Conservation (phyloP, 1,140 invertebrate species). For the Gonioctena quinquepunctata region DNA sequence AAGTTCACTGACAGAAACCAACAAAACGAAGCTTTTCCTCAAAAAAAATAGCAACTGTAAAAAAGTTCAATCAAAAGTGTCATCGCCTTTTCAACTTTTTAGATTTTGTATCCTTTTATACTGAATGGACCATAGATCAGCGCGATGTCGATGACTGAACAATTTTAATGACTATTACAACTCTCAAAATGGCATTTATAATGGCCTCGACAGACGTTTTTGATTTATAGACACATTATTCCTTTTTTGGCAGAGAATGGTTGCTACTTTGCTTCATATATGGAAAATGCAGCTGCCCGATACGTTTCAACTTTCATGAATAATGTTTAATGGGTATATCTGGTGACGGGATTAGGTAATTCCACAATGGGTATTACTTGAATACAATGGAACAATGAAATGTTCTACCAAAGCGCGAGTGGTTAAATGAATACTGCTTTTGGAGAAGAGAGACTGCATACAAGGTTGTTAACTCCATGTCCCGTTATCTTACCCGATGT, state of each 20-base stretch:
- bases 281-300: neutral
- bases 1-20: too few species aligned
- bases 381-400: neutral
- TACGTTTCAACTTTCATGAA: neutral
- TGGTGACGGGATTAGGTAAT: neutral
- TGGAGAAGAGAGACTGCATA: too few species aligned
- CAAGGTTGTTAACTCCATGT: too few species aligned
- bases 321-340: neutral
- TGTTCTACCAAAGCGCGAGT: neutral
- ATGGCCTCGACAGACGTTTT: neutral
- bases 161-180: neutral
- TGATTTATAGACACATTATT: neutral
- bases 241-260: neutral
- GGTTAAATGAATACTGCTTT: neutral
- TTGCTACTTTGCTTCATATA: neutral
- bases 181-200: neutral
- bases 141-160: neutral
- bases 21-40: too few species aligned
- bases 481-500: too few species aligned
- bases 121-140: too few species aligned
- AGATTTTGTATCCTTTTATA: too few species aligned
- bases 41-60: too few species aligned
- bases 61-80: too few species aligned
- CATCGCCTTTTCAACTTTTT: too few species aligned
- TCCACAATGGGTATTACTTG: neutral